Evolutionary conservation across 2,888 invertebrate species (phyloP).

Genomic region (Sclerodermus sp.): DNA sequence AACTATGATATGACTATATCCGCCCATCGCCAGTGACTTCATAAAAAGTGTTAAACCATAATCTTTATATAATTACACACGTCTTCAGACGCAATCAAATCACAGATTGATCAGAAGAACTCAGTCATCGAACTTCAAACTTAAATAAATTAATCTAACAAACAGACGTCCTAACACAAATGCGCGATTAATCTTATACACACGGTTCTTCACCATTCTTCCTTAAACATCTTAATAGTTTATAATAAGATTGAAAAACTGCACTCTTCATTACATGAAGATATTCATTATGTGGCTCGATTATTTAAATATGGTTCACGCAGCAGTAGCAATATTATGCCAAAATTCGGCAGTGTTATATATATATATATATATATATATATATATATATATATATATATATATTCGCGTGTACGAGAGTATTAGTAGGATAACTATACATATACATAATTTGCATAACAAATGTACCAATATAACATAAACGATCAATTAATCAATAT

Average conservation of each 20-base stretch:
- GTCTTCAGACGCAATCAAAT: conserved; percentile 41
- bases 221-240: not conserved
- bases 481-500: not conserved
- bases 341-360: not conserved
- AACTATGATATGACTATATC: conserved; percentile 55
- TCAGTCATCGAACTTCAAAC: conserved; percentile 33
- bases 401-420: not conserved
- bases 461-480: not conserved
- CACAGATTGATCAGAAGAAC: conserved; percentile 42
- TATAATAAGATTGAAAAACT: not conserved
- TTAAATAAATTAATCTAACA: conserved; percentile 35
- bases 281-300: no score
- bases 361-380: not conserved
- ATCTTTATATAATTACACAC: conserved; percentile 28
- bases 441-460: not conserved
- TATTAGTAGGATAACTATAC: not conserved
- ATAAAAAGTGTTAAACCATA: conserved; percentile 27
- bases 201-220: not conserved
- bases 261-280: no score
- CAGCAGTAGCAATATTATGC: no score
- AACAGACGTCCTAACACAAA: not conserved
- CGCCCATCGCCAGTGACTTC: conserved; percentile 47
- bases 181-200: not conserved
- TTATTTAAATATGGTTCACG: no score
- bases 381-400: not conserved